A percentile compares a stretch with the other conserved stretches of the same genome.
Conservation (phyloP, 2,888 invertebrate species). For the Petrophora chlorosata region DNA sequence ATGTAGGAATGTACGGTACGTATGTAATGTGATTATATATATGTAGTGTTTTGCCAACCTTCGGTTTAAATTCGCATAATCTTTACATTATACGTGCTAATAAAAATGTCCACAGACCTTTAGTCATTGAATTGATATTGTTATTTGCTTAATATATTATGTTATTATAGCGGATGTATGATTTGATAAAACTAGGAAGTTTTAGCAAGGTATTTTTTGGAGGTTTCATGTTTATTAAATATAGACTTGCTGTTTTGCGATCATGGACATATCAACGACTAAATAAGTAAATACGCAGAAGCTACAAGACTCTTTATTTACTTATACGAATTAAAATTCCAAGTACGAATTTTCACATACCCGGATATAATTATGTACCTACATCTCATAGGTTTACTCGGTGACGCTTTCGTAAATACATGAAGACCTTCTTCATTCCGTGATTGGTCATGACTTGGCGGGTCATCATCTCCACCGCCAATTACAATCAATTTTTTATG, state of each 20-base stretch:
- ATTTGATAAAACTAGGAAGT: constrained; percentile 4
- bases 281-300: too few species aligned
- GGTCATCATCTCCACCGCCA: too few species aligned
- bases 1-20: background rate
- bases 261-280: background rate
- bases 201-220: background rate
- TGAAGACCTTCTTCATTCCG: too few species aligned
- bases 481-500: too few species aligned
- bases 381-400: too few species aligned
- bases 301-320: too few species aligned
- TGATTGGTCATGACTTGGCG: too few species aligned
- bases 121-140: background rate
- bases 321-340: too few species aligned
- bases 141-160: constrained; percentile 2
- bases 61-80: constrained; percentile 1
- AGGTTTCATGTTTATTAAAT: constrained; percentile 1
- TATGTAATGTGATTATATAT: too few species aligned
- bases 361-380: too few species aligned
- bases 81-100: constrained; percentile 5
- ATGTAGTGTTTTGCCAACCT: constrained; percentile 2
- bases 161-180: constrained; percentile 7
- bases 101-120: background rate
- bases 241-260: background rate
- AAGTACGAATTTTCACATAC: too few species aligned
- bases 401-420: too few species aligned